Percentiles rank a stretch among this genome's conserved stretches.
Conservation (phyloP, 2,888 invertebrate species). For the Ctena decussata region DNA sequence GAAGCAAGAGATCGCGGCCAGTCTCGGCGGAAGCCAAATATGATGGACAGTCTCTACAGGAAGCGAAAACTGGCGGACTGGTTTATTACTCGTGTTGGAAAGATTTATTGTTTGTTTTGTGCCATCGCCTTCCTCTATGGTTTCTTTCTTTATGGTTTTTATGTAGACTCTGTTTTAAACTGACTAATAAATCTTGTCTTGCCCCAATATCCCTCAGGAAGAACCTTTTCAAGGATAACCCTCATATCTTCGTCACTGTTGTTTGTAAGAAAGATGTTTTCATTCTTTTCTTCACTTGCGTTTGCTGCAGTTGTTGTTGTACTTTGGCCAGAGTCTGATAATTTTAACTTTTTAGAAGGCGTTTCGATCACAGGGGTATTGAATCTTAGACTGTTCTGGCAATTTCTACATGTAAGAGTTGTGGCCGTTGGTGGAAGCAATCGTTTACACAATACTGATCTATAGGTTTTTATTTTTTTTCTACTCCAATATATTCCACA, state of each 20-base stretch:
- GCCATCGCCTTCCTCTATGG: background rate
- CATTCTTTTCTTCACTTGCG: background rate
- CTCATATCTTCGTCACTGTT: background rate
- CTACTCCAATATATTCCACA: background rate
- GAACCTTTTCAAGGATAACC: background rate
- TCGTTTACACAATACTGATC: background rate
- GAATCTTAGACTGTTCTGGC: background rate
- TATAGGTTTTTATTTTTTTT: background rate
- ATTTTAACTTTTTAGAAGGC: too few species aligned
- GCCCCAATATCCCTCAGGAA: too few species aligned
- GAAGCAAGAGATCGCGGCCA: too few species aligned
- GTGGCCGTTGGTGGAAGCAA: background rate
- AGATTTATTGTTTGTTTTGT: conserved; percentile 1
- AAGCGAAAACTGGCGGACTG: too few species aligned
- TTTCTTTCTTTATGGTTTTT: background rate
- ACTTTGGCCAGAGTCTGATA: too few species aligned
- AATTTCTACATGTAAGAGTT: background rate
- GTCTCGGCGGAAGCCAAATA: too few species aligned
- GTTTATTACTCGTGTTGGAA: too few species aligned
- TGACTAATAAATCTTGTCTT: background rate
- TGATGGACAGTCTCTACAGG: too few species aligned
- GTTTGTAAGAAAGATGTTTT: background rate
- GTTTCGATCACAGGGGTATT: background rate
- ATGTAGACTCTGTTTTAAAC: background rate
- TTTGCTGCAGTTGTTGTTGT: too few species aligned